Base-by-base conservation (phyloP, 2,888 invertebrate species). In the Amphipyra tragopoginis region DNA sequence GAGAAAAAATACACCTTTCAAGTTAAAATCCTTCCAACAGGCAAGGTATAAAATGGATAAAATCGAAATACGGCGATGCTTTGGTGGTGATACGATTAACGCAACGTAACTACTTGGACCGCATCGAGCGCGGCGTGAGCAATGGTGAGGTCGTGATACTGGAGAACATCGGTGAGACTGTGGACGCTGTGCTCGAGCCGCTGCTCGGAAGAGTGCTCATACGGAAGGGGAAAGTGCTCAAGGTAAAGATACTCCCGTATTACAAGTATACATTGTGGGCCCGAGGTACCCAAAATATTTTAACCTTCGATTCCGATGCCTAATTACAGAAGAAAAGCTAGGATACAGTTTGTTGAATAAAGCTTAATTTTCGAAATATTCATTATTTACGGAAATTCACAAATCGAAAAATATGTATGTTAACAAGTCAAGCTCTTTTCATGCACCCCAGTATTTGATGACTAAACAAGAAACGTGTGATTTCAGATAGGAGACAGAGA, bases 21-120 rank as follows among this genome's bases (percentile, higher is more conserved):
- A 29, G 5, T 36, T 36, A 9, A 2, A 42, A 15, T 5, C 15
- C 1, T 45, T 48, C 42, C 0, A 33, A 48, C 79, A 96, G 96
- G 49, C 98, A 98, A 95, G 98, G 98, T 14, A 96, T 98, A 54
- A 99, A 98, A 90, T 99, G 99, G 99, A 98, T 99, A 67, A 99
- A 98, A 91, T 97, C 96, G n/a, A 97, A 96, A 82, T 99, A 97
- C 88, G 97, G 97, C 0, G 96, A 96, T 0, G 88, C 95, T 0
- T 90, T 99, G 45, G 96, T 96, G 52, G 96, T 98, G 4, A 95
- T 98, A 10, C 96, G 98, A 36, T 93, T 98, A 38, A 97, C 97
- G 0, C 97, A 97, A 85, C 97, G 96, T 70, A 97, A 97, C 80
- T 99, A 98, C 89, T 89, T 99, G 77, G 98, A 98, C 80, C 95